These are phyloP conservation scores for Anolis carolinensis DNA, from an alignment of 2,113 vertebrate species.

Conservation along the genomic window DNA sequence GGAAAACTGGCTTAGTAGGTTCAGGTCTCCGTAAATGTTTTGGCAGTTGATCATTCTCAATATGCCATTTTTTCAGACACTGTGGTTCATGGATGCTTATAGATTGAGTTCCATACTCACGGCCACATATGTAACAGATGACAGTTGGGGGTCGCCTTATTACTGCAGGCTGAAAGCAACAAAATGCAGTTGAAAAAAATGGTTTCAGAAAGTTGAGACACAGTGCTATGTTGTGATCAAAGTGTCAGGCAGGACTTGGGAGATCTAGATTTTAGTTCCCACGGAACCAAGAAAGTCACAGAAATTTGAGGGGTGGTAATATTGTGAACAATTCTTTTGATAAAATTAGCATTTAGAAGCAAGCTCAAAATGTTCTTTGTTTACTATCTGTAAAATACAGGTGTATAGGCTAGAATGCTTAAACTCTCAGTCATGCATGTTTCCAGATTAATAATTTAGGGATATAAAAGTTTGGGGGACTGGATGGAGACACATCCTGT, in stretches of 20 bases:
- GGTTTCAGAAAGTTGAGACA: constrained; percentile 3
- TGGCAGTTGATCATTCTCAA: constrained; percentile 75
- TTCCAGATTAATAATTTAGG: too few species aligned
- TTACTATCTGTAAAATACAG: background rate
- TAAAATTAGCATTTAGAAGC: background rate
- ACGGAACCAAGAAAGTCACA: background rate
- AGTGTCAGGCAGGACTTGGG: background rate
- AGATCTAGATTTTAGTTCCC: background rate
- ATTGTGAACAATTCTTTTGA: background rate
- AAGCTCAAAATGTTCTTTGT: background rate
- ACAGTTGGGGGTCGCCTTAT: constrained; percentile 69
- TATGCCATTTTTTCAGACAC: constrained; percentile 81
- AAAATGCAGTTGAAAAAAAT: constrained; percentile 30
- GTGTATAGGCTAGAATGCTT: too few species aligned
- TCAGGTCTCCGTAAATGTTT: constrained; percentile 73
- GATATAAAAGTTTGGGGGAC: too few species aligned
- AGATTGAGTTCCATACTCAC: constrained; percentile 79
- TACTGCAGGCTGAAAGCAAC: constrained; percentile 68
- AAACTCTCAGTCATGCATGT: too few species aligned
- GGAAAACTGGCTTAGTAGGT: constrained; percentile 74
- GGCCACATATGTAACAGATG: constrained; percentile 78
- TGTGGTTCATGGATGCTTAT: constrained; percentile 80
- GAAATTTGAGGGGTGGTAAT: too few species aligned
- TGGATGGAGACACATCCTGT: too few species aligned
- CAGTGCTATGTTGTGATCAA: background rate